Evolutionary conservation across 2,113 vertebrate species (phyloP).

Genomic region (Ceuthmochares aereus): DNA sequence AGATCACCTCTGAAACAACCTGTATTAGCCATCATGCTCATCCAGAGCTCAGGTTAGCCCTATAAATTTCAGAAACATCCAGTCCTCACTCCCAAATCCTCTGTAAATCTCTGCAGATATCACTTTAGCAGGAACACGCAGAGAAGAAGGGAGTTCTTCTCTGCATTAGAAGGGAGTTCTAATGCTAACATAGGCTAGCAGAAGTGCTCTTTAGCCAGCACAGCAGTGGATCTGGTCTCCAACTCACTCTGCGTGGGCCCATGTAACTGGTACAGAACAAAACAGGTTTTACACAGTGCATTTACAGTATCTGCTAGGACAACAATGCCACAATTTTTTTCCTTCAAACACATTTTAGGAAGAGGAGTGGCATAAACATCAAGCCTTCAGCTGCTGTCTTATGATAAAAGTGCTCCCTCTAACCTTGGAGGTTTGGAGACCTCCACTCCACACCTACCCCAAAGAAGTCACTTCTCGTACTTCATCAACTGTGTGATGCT

Average conservation of each 20-base stretch:
- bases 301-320: not conserved
- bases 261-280: not conserved
- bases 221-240: not conserved
- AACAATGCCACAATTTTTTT: not conserved
- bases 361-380: not conserved
- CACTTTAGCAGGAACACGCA: not conserved
- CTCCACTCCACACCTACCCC: not conserved
- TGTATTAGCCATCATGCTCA: not conserved
- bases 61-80: not conserved
- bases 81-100: not conserved
- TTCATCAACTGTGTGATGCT: not conserved
- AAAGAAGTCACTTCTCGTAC: not conserved
- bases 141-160: not conserved
- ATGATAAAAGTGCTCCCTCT: not conserved
- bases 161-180: not conserved
- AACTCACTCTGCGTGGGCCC: not conserved
- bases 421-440: not conserved
- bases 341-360: not conserved
- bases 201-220: not conserved
- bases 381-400: not conserved
- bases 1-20: not conserved
- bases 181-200: rapidly evolving
- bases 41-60: not conserved
- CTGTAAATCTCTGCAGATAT: not conserved
- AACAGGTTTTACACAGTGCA: not conserved